Evolutionary conservation across 2,888 invertebrate genomes (phyloP).

Genomic region (Drosophila tanythrix): DNA sequence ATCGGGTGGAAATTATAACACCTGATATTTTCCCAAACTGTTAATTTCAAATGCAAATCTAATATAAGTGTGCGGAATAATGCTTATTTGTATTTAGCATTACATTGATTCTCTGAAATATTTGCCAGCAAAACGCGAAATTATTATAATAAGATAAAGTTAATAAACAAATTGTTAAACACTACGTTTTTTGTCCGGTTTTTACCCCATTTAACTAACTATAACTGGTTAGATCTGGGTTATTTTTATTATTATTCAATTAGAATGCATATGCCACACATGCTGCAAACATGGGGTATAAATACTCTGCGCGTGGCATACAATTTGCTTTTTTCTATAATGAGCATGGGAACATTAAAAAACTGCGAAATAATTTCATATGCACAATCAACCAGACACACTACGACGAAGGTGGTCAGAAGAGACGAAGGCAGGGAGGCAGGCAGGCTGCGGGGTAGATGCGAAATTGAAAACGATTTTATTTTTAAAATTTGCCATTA

Average conservation of each 20-base stretch:
- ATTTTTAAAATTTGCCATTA: conserved; percentile 72
- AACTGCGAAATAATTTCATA: conserved; percentile 33
- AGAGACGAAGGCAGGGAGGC: background rate
- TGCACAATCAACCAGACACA: conserved; percentile 49
- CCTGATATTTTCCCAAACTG: conserved; percentile 11
- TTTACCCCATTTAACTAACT: background rate
- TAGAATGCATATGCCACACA: conserved; percentile 4
- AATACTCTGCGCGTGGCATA: conserved; percentile 68
- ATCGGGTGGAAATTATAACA: conserved; percentile 8
- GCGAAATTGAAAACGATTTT: conserved; percentile 72
- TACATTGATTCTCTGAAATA: conserved; percentile 8
- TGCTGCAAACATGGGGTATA: conserved; percentile 29
- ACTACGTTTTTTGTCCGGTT: background rate
- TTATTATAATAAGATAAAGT: conserved; percentile 1
- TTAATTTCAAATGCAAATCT: conserved; percentile 31
- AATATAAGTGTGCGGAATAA: background rate
- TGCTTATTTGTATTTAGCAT: conserved; percentile 6
- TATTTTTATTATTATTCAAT: background rate
- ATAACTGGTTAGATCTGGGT: background rate
- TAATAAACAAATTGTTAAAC: background rate
- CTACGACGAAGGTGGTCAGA: conserved; percentile 30
- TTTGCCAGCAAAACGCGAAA: conserved; percentile 12
- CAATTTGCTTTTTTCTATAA: conserved; percentile 59
- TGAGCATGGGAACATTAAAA: conserved; percentile 74
- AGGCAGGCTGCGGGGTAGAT: conserved; percentile 11